Conservation (phyloP, 1,140 invertebrate species). For the Cardiocondyla obscurior region DNA sequence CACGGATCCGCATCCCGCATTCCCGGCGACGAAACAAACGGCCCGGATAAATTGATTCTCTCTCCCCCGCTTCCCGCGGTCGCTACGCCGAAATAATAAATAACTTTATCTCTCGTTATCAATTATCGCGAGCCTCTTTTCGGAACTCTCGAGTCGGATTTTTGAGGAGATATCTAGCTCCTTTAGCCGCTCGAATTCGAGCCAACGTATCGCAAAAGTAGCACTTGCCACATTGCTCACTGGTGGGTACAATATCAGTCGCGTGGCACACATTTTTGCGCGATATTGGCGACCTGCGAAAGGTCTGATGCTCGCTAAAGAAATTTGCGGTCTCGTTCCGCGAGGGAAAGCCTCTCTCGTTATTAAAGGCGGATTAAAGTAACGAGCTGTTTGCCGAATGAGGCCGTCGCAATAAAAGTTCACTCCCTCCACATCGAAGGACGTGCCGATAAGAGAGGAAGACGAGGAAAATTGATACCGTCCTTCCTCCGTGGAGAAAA, state of each 20-base stretch:
- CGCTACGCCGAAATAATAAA: background rate
- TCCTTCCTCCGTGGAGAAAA: constrained; percentile 15
- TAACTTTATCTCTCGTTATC: background rate
- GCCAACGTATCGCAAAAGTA: constrained; percentile 1
- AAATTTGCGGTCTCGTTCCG: background rate
- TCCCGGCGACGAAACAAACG: background rate
- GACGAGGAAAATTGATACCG: constrained; percentile 42
- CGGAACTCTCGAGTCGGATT: background rate
- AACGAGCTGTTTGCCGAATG: constrained; percentile 27
- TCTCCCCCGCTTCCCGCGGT: too few species aligned
- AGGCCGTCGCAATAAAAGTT: constrained; percentile 46
- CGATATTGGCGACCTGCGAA: background rate
- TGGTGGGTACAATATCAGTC: constrained; percentile 1
- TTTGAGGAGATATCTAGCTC: background rate
- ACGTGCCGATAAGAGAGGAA: constrained; percentile 41
- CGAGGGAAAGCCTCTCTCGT: background rate
- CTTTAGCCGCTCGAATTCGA: background rate
- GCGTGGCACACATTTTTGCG: constrained; percentile 12
- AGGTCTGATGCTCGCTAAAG: background rate
- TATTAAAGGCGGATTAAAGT: constrained; percentile 32
- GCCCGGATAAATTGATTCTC: background rate
- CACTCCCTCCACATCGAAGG: constrained; percentile 21
- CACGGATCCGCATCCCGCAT: background rate
- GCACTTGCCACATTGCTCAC: background rate
- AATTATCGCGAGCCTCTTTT: background rate